These are phyloP conservation scores for Aldabrachelys gigantea DNA, from an alignment of 2,113 vertebrate species.

Conservation along the genomic window DNA sequence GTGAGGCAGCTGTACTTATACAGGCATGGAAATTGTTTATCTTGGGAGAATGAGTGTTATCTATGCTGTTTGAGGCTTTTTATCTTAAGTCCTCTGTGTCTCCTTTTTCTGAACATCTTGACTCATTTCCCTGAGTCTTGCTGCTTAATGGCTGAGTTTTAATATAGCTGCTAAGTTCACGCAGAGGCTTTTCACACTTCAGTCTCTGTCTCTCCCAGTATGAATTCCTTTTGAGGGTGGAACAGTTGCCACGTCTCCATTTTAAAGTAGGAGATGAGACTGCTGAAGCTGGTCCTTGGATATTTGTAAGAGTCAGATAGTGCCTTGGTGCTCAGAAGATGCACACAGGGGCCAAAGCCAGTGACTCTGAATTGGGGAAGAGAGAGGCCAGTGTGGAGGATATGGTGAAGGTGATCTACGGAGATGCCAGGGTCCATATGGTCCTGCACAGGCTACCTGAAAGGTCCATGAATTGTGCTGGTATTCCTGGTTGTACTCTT, in stretches of 20 bases:
- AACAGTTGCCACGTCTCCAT: neutral
- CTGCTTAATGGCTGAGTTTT: slow-evolving; percentile 1
- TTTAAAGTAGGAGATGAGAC: neutral
- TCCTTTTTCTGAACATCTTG: slow-evolving; percentile 18
- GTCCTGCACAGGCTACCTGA: neutral
- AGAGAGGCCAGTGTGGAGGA: neutral
- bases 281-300: neutral
- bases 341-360: neutral
- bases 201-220: neutral
- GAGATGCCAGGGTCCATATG: neutral
- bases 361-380: neutral
- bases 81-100: slow-evolving; percentile 12
- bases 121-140: neutral
- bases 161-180: neutral
- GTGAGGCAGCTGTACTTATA: neutral
- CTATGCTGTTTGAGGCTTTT: slow-evolving; percentile 11
- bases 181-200: accelerated
- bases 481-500: neutral
- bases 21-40: slow-evolving; percentile 57
- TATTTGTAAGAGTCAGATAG: neutral
- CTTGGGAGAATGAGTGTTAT: slow-evolving; percentile 32
- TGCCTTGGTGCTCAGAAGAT: neutral
- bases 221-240: neutral
- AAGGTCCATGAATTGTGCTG: neutral
- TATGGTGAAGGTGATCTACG: accelerated